Conservation (phyloP, 2,113 vertebrate species). For the Varanus komodoensis region DNA sequence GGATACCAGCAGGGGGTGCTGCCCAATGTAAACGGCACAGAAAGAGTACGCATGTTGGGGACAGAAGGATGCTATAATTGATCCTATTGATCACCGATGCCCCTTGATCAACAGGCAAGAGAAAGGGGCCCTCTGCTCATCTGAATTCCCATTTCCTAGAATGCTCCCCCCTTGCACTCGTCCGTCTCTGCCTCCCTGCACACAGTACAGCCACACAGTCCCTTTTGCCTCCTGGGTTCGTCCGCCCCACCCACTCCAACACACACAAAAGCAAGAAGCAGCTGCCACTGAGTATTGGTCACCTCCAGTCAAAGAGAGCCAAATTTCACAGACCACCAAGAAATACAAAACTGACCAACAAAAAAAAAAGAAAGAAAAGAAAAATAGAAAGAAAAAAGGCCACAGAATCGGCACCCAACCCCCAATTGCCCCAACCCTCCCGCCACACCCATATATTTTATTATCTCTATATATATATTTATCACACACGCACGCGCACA, state of each 20-base stretch:
- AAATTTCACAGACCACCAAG: conserved; percentile 46
- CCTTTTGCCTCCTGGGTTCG: neutral
- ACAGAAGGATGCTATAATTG: neutral
- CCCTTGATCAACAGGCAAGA: neutral
- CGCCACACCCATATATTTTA: conserved; percentile 41
- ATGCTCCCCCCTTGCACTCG: neutral
- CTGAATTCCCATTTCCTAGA: neutral
- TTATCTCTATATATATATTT: conserved; percentile 57
- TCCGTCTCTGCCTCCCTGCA: neutral
- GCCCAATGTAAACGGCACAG: neutral
- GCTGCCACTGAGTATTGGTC: conserved; percentile 35
- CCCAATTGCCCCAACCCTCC: conserved; percentile 30
- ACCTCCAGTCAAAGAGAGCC: conserved; percentile 22
- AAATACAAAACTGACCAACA: conserved; percentile 32
- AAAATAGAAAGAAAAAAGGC: conserved; percentile 20
- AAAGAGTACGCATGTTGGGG: neutral
- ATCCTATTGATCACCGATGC: too few species aligned
- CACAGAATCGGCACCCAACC: conserved; percentile 38
- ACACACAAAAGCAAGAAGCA: conserved; percentile 33
- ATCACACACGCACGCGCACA: conserved; percentile 58
- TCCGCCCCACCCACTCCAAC: neutral
- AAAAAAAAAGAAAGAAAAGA: neutral
- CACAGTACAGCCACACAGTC: neutral
- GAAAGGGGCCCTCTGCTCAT: neutral
- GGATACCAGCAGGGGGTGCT: neutral